Conservation (phyloP, 1,140 invertebrate genomes). For the Maniola jurtina region DNA sequence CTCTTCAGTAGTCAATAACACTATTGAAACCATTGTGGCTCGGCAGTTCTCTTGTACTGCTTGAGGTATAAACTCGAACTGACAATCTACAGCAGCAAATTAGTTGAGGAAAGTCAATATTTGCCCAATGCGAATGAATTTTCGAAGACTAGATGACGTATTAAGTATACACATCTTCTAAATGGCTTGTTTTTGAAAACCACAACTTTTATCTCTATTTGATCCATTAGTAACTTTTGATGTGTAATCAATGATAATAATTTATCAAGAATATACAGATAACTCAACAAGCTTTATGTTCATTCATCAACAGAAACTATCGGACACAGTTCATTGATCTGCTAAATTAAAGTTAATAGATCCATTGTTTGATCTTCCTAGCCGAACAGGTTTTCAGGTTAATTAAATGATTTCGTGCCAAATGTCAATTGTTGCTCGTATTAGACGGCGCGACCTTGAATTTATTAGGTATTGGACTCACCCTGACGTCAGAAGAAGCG, state of each 20-base stretch:
- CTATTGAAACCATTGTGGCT: constrained; percentile 58
- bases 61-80: constrained; percentile 10
- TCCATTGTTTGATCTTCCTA: constrained; percentile 1
- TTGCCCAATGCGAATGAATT: constrained; percentile 21
- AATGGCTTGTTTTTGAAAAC: constrained; percentile 31
- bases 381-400: constrained; percentile 3
- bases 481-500: constrained; percentile 68
- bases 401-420: not conserved
- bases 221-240: constrained; percentile 10
- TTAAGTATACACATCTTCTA: constrained; percentile 22
- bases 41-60: not conserved
- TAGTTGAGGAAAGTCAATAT: constrained; percentile 28
- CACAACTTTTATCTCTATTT: constrained; percentile 20
- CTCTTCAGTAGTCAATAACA: constrained; percentile 67
- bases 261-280: not conserved
- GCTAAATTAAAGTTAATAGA: constrained; percentile 8
- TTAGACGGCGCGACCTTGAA: constrained; percentile 35
- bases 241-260: not conserved
- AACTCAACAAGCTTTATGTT: not conserved
- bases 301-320: not conserved
- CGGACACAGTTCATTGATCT: constrained; percentile 5
- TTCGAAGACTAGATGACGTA: constrained; percentile 16
- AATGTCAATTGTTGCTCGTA: constrained; percentile 10
- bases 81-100: constrained; percentile 8
- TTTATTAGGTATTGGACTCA: constrained; percentile 56